Evolutionary conservation across 23 tunicate species (phyloP).

Genomic region (Trididemnum miniatum): DNA sequence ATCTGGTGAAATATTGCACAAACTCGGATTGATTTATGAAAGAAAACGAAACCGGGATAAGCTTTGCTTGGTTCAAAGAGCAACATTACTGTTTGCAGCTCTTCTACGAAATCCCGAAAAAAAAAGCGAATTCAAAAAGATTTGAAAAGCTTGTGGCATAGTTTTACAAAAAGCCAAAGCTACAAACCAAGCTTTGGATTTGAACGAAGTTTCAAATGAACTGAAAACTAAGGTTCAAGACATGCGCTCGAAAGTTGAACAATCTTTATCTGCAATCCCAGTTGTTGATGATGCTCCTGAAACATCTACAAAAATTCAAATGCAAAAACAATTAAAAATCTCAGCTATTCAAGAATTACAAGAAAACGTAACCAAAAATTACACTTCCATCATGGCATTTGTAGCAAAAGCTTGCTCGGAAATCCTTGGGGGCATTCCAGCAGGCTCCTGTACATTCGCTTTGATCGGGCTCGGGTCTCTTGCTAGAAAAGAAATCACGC

Average conservation of each 20-base stretch:
- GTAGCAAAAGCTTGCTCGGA: neutral
- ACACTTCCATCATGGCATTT: neutral
- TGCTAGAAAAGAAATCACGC: constrained; percentile 4
- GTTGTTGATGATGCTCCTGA: neutral
- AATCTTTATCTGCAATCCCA: too few relatives aligned
- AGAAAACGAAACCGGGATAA: neutral
- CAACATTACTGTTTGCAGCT: constrained; percentile 8
- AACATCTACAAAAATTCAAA: neutral
- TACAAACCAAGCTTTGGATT: neutral
- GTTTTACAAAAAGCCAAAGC: constrained; percentile 1
- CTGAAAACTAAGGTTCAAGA: neutral
- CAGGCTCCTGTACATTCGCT: neutral
- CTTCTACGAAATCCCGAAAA: neutral
- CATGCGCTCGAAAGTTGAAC: neutral
- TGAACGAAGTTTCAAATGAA: neutral
- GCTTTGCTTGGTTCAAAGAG: neutral
- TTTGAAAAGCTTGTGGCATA: neutral
- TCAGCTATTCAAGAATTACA: neutral
- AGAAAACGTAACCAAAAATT: neutral
- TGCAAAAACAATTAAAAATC: neutral
- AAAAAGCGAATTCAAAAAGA: neutral
- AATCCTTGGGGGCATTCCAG: neutral
- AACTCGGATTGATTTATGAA: neutral
- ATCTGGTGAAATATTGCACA: neutral
- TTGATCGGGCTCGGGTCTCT: neutral